Evolutionary conservation across 2,113 vertebrate genomes (phyloP), one percentile per base, ranked within the genome.

Genomic region (Centropus bengalensis): DNA sequence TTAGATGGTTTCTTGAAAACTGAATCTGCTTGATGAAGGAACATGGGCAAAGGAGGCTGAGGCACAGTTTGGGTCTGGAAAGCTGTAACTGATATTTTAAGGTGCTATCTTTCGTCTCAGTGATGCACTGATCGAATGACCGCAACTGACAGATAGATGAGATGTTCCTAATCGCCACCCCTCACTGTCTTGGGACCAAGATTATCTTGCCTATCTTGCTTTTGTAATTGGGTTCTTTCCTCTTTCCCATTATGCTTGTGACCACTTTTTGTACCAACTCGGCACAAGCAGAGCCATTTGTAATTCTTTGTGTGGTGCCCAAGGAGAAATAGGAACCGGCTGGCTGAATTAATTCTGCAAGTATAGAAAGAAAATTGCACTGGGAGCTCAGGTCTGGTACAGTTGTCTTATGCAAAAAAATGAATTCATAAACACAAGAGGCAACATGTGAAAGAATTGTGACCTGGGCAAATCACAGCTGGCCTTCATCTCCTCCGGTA

Each of bases 1-100:
- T 89, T 88, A 51, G 68, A 27, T 32, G 60, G 0, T 44, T 95
- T 97, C 86, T 97, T 89, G 92, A 96, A 94, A 97, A 95, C 58
- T 66, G n/a, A 87, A 89, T 86, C 85, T 97, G 86, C 92, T 93
- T 71, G 54, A 12, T 45, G 68, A 73, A 69, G 28, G 82, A 27
- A 19, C 4, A 52, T 16, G 67, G 22, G 27, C 15, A 63, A 62
- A 51, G 56, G 19, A 67, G 36, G 17, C 85, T 68, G 71, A 81
- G 88, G 55, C 23, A 32, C 8, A 23, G 44, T 64, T 81, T 68
- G 56, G 54, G 36, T 78, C 64, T 86, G 58, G 51, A 36, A 82
- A 73, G 60, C 71, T 58, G 68, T 86, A 78, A 66, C 10, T 80
- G 80, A 42, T 14, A 3, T 94, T 91, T 58, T 3, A 2, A 73